phyloP scores from a whole-genome alignment of 2,888 invertebrate species.

The Apamea epomidion region DNA sequence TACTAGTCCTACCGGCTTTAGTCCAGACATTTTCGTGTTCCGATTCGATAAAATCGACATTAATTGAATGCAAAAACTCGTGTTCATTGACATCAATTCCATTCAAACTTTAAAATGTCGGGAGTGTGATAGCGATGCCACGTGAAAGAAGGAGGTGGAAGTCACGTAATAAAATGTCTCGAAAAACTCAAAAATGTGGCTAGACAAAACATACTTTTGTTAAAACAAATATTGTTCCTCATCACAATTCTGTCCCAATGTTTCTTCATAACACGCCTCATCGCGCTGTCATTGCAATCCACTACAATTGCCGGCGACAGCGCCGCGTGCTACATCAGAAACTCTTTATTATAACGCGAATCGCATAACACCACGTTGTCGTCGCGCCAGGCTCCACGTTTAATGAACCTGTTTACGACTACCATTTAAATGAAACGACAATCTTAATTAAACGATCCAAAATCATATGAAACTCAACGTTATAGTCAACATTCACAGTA shows the following conservation, averaged over 20 bases:
- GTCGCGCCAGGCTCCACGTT: conserved; percentile 24
- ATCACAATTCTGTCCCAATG: not conserved
- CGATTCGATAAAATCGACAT: conserved; percentile 2
- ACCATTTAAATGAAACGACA: conserved; percentile 52
- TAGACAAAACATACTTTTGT: not conserved
- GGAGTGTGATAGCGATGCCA: not conserved
- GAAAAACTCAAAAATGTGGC: not conserved
- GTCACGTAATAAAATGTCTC: not conserved
- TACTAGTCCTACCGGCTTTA: not conserved
- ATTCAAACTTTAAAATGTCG: not conserved
- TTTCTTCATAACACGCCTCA: conserved; percentile 6
- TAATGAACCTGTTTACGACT: conserved; percentile 56
- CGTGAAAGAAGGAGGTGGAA: too few species aligned
- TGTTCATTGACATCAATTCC: not conserved
- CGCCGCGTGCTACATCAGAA: conserved; percentile 20
- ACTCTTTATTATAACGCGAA: conserved; percentile 36
- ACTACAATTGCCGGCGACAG: conserved; percentile 3
- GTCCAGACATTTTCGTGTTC: not conserved
- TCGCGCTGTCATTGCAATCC: conserved; percentile 10
- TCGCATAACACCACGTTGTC: conserved; percentile 32
- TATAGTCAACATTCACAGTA: conserved; percentile 21
- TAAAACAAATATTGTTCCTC: not conserved
- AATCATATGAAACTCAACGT: conserved; percentile 51
- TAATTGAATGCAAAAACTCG: not conserved
- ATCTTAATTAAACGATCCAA: conserved; percentile 53